Conservation (phyloP, 2,888 invertebrate genomes). For the Epiblema foenella region DNA sequence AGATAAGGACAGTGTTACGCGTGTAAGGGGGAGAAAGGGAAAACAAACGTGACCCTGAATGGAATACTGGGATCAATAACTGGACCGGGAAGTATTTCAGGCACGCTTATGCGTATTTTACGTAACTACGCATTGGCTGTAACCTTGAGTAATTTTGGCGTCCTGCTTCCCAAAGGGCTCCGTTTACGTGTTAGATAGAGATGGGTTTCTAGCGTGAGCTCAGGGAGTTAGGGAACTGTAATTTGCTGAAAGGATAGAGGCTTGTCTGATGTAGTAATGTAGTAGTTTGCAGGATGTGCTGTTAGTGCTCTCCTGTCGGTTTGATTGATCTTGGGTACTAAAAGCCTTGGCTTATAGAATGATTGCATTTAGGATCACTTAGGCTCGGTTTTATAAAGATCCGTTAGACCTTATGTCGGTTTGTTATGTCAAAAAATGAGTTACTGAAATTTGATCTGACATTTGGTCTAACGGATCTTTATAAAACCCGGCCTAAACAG, state of each 20-base stretch:
- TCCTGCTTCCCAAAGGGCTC: constrained; percentile 8
- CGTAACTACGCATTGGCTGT: constrained; percentile 32
- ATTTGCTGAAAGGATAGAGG: background rate
- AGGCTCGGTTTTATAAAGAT: too few species aligned
- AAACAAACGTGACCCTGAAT: constrained; percentile 73
- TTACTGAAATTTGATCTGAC: too few species aligned
- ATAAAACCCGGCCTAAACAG: too few species aligned
- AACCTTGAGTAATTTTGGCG: constrained; percentile 21
- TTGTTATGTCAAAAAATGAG: too few species aligned
- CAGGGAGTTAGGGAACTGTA: constrained; percentile 22
- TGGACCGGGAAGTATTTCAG: constrained; percentile 43
- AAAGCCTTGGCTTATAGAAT: background rate
- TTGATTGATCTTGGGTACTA: background rate
- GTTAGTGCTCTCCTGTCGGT: background rate
- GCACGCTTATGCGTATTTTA: constrained; percentile 38
- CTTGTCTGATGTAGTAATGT: background rate
- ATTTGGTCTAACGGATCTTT: too few species aligned
- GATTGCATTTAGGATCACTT: too few species aligned
- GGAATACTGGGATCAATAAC: constrained; percentile 65
- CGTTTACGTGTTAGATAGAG: constrained; percentile 11
- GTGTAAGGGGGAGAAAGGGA: constrained; percentile 56
- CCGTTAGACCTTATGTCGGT: too few species aligned
- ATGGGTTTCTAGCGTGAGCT: constrained; percentile 9
- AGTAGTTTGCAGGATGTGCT: background rate
- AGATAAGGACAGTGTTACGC: constrained; percentile 50